Conservation (phyloP, 2,113 vertebrate species). For the Nipponia nippon region DNA sequence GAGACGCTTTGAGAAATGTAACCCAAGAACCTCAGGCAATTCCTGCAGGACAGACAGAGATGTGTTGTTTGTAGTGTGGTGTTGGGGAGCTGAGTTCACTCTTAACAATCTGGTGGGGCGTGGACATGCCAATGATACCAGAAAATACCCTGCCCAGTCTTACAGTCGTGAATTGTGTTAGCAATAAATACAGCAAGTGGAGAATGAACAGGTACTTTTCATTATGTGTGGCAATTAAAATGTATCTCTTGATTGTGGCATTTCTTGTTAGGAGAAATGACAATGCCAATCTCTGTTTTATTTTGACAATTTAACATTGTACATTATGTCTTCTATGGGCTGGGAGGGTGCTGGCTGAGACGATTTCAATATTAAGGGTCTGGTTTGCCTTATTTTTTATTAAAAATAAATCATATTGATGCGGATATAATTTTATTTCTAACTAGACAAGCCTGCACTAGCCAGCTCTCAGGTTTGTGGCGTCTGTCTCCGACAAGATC, state of each 20-base stretch:
- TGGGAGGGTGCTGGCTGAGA: background rate
- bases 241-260: background rate
- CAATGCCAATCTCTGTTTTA: background rate
- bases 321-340: background rate
- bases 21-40: background rate
- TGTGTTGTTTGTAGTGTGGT: rapidly evolving
- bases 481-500: slow-evolving; percentile 34
- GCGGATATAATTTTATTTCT: slow-evolving; percentile 26
- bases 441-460: slow-evolving; percentile 42
- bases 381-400: slow-evolving; percentile 17
- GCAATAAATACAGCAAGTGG: background rate
- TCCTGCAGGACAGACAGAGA: rapidly evolving
- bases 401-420: slow-evolving; percentile 28
- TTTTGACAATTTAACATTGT: background rate
- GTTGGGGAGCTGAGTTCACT: background rate
- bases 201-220: background rate
- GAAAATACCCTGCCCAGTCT: background rate
- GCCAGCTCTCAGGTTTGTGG: slow-evolving; percentile 39
- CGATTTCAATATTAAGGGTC: background rate
- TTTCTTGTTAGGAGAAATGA: background rate
- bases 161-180: background rate
- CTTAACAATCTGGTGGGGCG: background rate
- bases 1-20: background rate
- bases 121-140: rapidly evolving
- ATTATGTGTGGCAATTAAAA: background rate